phyloP scores from a whole-genome alignment of 2,888 invertebrate genomes.

The Eudemis profundana region DNA sequence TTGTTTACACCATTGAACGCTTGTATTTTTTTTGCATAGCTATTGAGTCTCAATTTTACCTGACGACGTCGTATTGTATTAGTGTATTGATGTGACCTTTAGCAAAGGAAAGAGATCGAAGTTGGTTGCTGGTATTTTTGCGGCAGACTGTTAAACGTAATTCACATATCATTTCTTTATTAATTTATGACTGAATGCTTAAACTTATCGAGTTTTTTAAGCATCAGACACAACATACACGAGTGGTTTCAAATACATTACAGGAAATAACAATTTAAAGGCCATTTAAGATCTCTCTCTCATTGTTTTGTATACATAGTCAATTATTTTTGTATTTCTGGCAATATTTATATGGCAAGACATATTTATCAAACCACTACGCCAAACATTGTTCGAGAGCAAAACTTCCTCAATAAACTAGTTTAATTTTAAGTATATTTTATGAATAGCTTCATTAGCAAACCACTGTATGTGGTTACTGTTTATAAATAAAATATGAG shows the following conservation, averaged over 20 bases:
- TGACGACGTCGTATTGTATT: constrained; percentile 19
- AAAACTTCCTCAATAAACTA: background rate
- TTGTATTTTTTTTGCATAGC: constrained; percentile 47
- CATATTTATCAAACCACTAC: background rate
- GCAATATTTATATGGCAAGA: background rate
- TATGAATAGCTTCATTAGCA: background rate
- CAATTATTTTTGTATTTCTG: background rate
- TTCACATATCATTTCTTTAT: constrained; percentile 2
- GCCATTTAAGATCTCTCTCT: background rate
- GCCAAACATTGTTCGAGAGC: background rate
- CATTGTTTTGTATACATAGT: background rate
- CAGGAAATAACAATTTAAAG: background rate
- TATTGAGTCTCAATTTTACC: constrained; percentile 32
- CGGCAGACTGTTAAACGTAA: background rate
- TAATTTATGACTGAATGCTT: background rate
- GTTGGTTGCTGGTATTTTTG: background rate
- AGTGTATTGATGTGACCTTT: constrained; percentile 12
- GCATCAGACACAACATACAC: background rate
- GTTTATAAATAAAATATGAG: no score
- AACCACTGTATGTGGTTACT: background rate
- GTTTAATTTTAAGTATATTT: background rate
- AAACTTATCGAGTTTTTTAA: constrained; percentile 1
- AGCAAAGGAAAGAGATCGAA: constrained; percentile 1
- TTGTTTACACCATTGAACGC: constrained; percentile 50
- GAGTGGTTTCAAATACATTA: background rate